A percentile compares a stretch with the other conserved stretches of the same genome.
These are phyloP conservation scores for Uropetala carovei DNA, from an alignment of 2,888 invertebrate genomes.

Conservation along the genomic window DNA sequence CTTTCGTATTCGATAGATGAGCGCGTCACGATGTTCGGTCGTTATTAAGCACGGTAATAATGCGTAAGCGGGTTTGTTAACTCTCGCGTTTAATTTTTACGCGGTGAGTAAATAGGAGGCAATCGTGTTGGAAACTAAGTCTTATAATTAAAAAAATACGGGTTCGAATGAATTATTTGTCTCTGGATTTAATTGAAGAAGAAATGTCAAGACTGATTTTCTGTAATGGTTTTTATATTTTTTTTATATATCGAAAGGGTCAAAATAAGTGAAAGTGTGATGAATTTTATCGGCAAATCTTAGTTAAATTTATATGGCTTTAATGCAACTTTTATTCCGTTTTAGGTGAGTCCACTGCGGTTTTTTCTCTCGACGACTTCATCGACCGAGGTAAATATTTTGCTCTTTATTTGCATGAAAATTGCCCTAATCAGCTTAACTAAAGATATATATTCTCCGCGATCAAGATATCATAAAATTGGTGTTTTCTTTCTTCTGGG, in stretches of 20 bases:
- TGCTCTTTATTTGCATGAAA: neutral
- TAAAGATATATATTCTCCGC: neutral
- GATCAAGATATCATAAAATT: neutral
- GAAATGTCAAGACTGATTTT: too few species aligned
- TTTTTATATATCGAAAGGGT: too few species aligned
- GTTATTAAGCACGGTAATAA: neutral
- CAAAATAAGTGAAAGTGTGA: too few species aligned
- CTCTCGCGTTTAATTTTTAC: too few species aligned
- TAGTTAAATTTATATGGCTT: neutral
- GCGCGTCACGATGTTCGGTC: neutral
- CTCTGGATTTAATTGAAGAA: too few species aligned
- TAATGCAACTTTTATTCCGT: neutral
- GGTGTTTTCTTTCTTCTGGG: neutral
- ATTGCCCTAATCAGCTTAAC: neutral
- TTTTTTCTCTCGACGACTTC: neutral
- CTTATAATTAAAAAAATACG: too few species aligned
- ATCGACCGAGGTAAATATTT: neutral
- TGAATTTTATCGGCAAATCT: too few species aligned
- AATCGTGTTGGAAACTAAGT: too few species aligned
- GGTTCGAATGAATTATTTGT: too few species aligned
- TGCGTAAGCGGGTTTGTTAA: too few species aligned
- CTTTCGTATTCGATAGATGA: neutral
- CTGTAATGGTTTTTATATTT: too few species aligned
- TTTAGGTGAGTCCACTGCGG: neutral
- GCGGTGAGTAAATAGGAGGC: too few species aligned